Conservation (phyloP, 2,797 vertebrate species). For the Oreochromis mossambicus region DNA sequence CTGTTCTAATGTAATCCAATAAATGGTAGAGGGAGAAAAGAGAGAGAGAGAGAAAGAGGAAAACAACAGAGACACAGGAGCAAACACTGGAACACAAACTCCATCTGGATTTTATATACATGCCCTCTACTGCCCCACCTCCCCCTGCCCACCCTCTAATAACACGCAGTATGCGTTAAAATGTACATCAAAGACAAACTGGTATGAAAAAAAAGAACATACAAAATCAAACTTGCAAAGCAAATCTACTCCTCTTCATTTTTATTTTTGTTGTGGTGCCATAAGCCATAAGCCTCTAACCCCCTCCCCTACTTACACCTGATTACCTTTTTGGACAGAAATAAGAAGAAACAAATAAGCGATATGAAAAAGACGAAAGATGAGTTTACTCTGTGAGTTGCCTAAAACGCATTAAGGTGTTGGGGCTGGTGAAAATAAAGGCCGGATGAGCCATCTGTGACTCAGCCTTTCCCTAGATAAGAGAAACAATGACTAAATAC, state of each 20-base stretch:
- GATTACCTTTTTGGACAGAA: not conserved
- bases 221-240: constrained; percentile 2
- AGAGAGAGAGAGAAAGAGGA: not conserved
- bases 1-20: not conserved
- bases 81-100: not conserved
- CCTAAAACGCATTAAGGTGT: not conserved
- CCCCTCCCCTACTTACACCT: not conserved
- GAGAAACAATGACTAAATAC: constrained; percentile 49
- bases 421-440: constrained; percentile 3
- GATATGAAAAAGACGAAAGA: not conserved
- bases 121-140: not conserved
- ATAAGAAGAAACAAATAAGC: not conserved
- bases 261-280: constrained; percentile 14
- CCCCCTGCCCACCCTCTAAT: not conserved
- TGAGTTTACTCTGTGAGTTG: not conserved
- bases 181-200: not conserved
- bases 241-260: constrained; percentile 11
- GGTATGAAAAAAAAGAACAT: not conserved
- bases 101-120: not conserved
- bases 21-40: not conserved
- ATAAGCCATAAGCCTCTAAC: not conserved
- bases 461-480: constrained; percentile 53
- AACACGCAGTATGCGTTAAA: constrained; percentile 1
- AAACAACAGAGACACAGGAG: not conserved
- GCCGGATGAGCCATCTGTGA: constrained; percentile 36